Base-by-base conservation (phyloP, 2,113 vertebrate species). In the Piaya cayana region DNA sequence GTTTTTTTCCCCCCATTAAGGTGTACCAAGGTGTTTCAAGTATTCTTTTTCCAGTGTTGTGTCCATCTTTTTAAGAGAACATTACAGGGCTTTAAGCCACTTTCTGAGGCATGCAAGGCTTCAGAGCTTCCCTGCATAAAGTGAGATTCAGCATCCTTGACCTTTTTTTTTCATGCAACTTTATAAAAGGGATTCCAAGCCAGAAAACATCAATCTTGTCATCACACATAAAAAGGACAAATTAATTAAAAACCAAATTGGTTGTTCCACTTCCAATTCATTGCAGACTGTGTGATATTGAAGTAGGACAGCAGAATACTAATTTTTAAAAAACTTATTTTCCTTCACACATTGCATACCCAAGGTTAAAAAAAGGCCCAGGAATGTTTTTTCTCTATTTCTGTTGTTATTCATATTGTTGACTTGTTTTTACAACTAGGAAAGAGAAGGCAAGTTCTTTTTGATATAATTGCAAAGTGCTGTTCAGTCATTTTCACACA, bases 191-290 rank as follows among this genome's bases (percentile, higher is more conserved):
- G n/a, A 23, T 22, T 69, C 52, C 23, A 87, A 86, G 72, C 43
- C 79, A 89, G 47, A 65, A 95, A 79, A 3, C 42, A 13, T 89
- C 56, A 10, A 16, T 89, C 56, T 91, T 92, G 69, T 87, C 50
- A 63, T 78, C 29, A 2, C 18, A 71, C 65, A 86, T 93, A 56
- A 91, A 97, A 96, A 95, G 53, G 55, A 86, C 29, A 92, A 95
- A 86, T 92, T 95, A 95, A 95, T 97, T 97, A 94, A 76, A 90
- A 98, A 97, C 50, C 39, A 85, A 80, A 81, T 83, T 17, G 17
- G 11, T 95, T 93, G 26, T 55, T 93, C 82, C 55, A 67, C 47
- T 87, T 92, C 58, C 78, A 89, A 3, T 92, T 96, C 82, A 55
- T 63, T 86, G 42, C 32, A 93, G 56, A 65, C 45, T 56, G 18